These are phyloP conservation scores for Pseudotriccus pelzelni DNA, from an alignment of 2,797 vertebrate genomes.

Conservation along the genomic window DNA sequence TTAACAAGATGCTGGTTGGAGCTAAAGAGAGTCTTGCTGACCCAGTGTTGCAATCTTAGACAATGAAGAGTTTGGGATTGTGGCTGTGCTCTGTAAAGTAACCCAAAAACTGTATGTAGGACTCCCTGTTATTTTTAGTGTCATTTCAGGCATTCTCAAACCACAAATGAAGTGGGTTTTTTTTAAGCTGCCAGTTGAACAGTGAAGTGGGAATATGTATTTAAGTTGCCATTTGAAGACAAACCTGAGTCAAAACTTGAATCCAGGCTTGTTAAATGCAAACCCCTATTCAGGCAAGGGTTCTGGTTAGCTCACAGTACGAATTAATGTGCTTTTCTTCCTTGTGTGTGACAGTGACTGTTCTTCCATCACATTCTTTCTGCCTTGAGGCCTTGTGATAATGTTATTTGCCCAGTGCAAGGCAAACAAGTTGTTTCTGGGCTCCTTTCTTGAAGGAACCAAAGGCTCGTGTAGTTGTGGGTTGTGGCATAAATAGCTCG, in stretches of 20 bases:
- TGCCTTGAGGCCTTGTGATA: not conserved
- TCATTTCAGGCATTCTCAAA: not conserved
- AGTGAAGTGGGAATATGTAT: not conserved
- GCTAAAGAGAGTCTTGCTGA: not conserved
- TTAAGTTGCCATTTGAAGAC: not conserved
- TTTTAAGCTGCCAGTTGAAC: not conserved
- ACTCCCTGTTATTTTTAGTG: not conserved
- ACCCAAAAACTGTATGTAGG: not conserved
- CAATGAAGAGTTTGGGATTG: not conserved
- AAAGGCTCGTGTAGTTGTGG: not conserved
- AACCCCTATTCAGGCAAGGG: not conserved
- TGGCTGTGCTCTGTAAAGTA: not conserved
- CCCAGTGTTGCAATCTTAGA: not conserved
- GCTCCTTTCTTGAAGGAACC: not conserved
- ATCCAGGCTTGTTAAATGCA: not conserved
- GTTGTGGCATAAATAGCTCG: not conserved
- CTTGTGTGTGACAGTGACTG: not conserved
- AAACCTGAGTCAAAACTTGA: not conserved
- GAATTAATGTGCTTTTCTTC: not conserved
- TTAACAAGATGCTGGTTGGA: not conserved
- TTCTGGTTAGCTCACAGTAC: not conserved
- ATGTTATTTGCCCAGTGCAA: not conserved
- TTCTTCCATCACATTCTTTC: not conserved
- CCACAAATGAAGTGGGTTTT: not conserved
- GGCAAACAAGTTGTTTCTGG: not conserved